Evolutionary conservation across 2,797 vertebrate species (phyloP), one percentile per base, ranked within the genome.

Genomic region (Cuniculus paca): DNA sequence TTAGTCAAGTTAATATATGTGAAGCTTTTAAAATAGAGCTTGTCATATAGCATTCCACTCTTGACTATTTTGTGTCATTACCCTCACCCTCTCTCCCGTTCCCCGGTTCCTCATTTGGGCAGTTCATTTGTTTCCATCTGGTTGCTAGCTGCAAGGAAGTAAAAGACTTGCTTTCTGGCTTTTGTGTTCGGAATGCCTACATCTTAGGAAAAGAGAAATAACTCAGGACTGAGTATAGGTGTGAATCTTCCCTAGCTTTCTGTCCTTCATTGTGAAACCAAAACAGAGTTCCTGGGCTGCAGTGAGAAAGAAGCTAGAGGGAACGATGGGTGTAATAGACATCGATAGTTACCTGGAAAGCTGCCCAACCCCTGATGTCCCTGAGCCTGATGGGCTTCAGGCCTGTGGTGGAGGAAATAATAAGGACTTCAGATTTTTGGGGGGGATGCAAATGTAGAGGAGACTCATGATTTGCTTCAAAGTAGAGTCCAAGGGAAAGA

Each of bases 151-250:
- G 22, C 34, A 95, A 95, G 36, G 50, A 65, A 54, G 85, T 82
- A 63, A 92, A 84, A 79, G 39, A 79, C 31, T 83, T 20, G 52
- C 17, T 56, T 75, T 28, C 56, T 52, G 42, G n/a, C 26, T 20
- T 87, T 90, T 95, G 74, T 93, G 61, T 86, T 90, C 81, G 34
- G 88, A 91, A 87, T 34, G n/a, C 24, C 54, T 94, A 16, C 3
- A 61, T 95, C 34, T 84, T 20, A 26, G 52, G 11, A 11, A 89
- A 87, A 96, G 4, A 89, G 60, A 93, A 94, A 92, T 56, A 34
- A 95, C 12, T 85, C 68, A 91, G 79, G 65, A 56, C 6, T 63
- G 11, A 61, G 6, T 72, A 5, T 28, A 68, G 79, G 5, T 81
- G 28, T 24, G 6, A 90, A 70, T 65, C 77, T 90, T 39, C 82